Evolutionary conservation across 2,888 invertebrate genomes (phyloP).

Genomic region (Pilophorus perplexus): DNA sequence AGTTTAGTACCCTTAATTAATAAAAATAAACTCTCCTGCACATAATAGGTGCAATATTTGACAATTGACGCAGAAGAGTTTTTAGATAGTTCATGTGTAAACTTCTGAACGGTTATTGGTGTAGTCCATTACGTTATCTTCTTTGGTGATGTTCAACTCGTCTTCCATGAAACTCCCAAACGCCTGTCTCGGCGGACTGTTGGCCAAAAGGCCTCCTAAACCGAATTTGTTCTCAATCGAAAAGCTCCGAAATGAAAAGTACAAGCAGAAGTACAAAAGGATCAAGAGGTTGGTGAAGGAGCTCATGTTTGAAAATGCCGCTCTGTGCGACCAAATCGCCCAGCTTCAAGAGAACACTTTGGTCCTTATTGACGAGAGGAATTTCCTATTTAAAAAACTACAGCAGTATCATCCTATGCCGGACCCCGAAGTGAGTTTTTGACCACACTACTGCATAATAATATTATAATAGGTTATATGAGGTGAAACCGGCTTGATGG

Average conservation of each 20-base stretch:
- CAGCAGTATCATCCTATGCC: slow-evolving; percentile 61
- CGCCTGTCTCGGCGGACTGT: too few species aligned
- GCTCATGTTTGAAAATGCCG: slow-evolving; percentile 73
- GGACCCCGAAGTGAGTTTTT: slow-evolving; percentile 12
- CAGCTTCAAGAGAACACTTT: slow-evolving; percentile 78
- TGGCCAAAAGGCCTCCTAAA: slow-evolving; percentile 6
- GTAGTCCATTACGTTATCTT: too few species aligned
- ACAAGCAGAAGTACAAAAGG: slow-evolving; percentile 63
- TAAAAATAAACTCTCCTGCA: too few species aligned
- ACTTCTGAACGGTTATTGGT: too few species aligned
- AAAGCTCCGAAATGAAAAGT: slow-evolving; percentile 52
- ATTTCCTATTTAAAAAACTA: slow-evolving; percentile 73
- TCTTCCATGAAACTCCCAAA: not conserved
- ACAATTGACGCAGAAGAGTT: too few species aligned
- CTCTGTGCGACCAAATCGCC: slow-evolving; percentile 83
- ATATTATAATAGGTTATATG: too few species aligned
- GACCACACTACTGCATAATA: too few species aligned
- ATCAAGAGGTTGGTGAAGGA: slow-evolving; percentile 64
- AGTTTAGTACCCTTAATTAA: too few species aligned
- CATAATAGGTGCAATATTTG: too few species aligned
- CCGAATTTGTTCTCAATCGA: slow-evolving; percentile 3
- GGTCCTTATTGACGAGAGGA: slow-evolving; percentile 77
- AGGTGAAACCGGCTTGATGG: too few species aligned
- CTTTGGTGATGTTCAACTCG: slow-evolving; percentile 27
- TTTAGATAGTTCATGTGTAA: too few species aligned